Evolutionary conservation across 2,797 vertebrate genomes (phyloP), one percentile per base, ranked within the genome.

Genomic region (Cirrhinus molitorella): DNA sequence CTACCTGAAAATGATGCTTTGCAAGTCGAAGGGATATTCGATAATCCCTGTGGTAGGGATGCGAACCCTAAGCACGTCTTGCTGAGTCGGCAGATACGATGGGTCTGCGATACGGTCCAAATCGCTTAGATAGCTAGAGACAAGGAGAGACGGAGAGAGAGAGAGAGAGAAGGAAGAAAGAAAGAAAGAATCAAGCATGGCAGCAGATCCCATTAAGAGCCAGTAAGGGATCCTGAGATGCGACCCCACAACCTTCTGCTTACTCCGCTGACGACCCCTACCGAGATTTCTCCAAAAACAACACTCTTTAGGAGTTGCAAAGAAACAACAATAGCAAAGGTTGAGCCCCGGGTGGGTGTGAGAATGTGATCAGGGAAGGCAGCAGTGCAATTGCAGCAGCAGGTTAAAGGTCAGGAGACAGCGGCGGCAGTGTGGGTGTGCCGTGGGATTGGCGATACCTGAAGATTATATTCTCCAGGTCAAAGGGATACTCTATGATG

Each of bases 1-100:
- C 91, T 95, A 96, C 95, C 95, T 96, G 95, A 96, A 96, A 93
- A 96, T 96, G 94, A 96, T 96, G 94, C 95, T 96, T 93, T 96
- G 95, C 93, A 96, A 94, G 93, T 96, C 95, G 91, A 96, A 96
- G 87, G 95, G 95, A 92, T 96, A 96, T 91, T 96, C 95, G 91
- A 96, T 95, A 90, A 96, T 96, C 90, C 95, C 95, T 89, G 95
- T 96, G 87, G 95, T 96, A 88, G 95, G 95, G 92, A 96, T 95
- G 91, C 95, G 95, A 93, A 96, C 95, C 93, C 95, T 94, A 92
- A 96, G 95, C 89, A 96, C 95, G n/a, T 96, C 95, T 89, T 96
- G 95, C 90, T 96, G 95, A 83, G 95, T 96, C 86, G 95, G 95
- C 85, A 96, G 95, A 93, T 95, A 96, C 92, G 89, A 93, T 16